Percentiles rank a stretch among this genome's conserved stretches.
phyloP scores from a whole-genome alignment of 1,140 invertebrate genomes.

The Aphelinus certus region DNA sequence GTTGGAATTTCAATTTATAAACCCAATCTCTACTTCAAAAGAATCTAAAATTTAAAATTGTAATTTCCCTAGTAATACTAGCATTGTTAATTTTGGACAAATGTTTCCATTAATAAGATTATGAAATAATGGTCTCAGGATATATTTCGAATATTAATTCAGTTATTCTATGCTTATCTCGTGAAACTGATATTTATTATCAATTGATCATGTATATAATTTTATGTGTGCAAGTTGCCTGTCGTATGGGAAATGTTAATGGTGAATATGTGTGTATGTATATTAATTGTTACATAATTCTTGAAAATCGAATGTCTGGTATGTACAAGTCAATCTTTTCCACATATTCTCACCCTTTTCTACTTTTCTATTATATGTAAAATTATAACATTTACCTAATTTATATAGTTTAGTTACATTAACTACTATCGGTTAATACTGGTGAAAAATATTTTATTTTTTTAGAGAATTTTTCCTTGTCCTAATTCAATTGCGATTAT shows the following conservation, averaged over 20 bases:
- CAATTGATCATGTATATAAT: constrained; percentile 26
- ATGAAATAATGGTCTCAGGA: too few species aligned
- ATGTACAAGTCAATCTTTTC: not conserved
- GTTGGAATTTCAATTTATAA: not conserved
- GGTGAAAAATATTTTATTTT: too few species aligned
- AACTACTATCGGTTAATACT: too few species aligned
- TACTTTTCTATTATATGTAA: constrained; percentile 33
- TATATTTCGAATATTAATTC: too few species aligned
- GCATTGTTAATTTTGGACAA: too few species aligned
- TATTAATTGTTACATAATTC: constrained; percentile 15
- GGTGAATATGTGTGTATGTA: constrained; percentile 12
- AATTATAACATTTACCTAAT: not conserved
- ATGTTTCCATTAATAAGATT: too few species aligned
- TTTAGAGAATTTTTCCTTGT: too few species aligned
- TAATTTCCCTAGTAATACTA: not conserved
- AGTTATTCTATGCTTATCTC: not conserved
- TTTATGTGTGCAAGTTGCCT: not conserved
- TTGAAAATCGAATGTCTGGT: constrained; percentile 14
- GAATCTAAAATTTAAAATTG: not conserved
- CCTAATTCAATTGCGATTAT: not conserved
- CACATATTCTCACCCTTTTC: constrained; percentile 3
- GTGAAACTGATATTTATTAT: constrained; percentile 7
- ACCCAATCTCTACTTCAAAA: too few species aligned
- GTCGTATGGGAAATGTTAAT: constrained; percentile 24
- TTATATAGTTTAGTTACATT: too few species aligned